Evolutionary conservation across 2,113 vertebrate species (phyloP), one percentile per base, ranked within the genome.

Genomic region (Macrotus californicus): DNA sequence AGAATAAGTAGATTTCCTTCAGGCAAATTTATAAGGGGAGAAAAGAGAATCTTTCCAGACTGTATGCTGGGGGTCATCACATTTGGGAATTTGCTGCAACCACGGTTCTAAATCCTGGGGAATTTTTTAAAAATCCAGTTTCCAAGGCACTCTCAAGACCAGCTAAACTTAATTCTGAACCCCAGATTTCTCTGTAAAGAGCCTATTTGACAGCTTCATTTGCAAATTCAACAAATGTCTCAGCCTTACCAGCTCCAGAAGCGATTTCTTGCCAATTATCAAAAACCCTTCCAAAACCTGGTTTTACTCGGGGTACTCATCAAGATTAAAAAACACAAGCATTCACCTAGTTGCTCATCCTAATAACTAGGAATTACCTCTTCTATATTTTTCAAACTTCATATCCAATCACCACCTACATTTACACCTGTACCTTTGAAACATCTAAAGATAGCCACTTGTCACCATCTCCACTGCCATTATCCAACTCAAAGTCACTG

Each of bases 1-100:
- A 93, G 70, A 64, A 9, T 91, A 73, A 88, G 24, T 34, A 12
- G 2, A 72, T 70, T 94, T 90, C 77, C 67, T 91, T 92, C 26
- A 81, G 48, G 70, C n/a, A 96, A 85, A 91, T 94, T 84, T 82
- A 73, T 85, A n/a, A 77, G 29, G 4, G 4, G 0, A 18, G 2
- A 19, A 66, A 48, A 70, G 41, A 54, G 21, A 61, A 83, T 80
- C 31, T 24, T 86, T 70, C 92, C 50, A 21, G 39, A 36, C 5
- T 50, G 14, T 15, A 18, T 46, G 10, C 39, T 83, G 41, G 36
- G 64, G 89, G 19, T 76, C 34, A 18, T 16, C 29, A 52, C 18
- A 59, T 73, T 94, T 67, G 75, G 61, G 41, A 94, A 72, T 77
- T 73, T 87, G 18, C 12, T 84, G 21, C 7, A 81, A 15, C 4